phyloP scores from a whole-genome alignment of 2,797 vertebrate genomes.

The Anolis apletophallus region DNA sequence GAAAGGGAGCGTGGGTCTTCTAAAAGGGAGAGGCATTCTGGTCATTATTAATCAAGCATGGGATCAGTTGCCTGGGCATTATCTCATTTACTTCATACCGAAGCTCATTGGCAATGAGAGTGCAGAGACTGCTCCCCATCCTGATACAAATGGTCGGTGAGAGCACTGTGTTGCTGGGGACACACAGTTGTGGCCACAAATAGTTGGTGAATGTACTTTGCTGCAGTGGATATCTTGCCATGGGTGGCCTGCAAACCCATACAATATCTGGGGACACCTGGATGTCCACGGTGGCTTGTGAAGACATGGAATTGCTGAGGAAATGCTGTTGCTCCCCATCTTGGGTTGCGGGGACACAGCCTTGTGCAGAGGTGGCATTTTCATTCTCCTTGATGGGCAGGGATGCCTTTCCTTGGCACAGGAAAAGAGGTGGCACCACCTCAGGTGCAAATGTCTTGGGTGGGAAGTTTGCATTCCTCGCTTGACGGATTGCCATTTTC shows the following conservation, averaged over 20 bases:
- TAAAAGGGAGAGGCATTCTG: not conserved
- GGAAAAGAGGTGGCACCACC: not conserved
- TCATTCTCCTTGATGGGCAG: not conserved
- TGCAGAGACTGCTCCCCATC: not conserved
- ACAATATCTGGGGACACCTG: not conserved
- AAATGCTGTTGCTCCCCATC: not conserved
- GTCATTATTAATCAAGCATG: not conserved
- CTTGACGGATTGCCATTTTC: not conserved
- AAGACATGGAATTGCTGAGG: not conserved
- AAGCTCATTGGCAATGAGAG: not conserved
- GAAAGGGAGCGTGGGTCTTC: not conserved
- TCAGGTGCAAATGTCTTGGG: not conserved
- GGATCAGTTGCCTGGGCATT: not conserved
- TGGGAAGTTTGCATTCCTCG: not conserved
- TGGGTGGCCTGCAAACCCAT: not conserved
- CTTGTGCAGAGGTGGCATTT: not conserved
- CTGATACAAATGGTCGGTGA: not conserved
- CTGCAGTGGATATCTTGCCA: not conserved
- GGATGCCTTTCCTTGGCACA: not conserved
- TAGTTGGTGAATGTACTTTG: not conserved
- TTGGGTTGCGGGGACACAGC: not conserved
- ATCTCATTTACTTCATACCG: not conserved
- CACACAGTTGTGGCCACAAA: not conserved
- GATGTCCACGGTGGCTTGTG: not conserved
- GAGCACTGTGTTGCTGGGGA: not conserved